A percentile compares a stretch with the other conserved stretches of the same genome.
phyloP scores from a whole-genome alignment of 2,113 vertebrate species.

The Myiopsitta monachus region DNA sequence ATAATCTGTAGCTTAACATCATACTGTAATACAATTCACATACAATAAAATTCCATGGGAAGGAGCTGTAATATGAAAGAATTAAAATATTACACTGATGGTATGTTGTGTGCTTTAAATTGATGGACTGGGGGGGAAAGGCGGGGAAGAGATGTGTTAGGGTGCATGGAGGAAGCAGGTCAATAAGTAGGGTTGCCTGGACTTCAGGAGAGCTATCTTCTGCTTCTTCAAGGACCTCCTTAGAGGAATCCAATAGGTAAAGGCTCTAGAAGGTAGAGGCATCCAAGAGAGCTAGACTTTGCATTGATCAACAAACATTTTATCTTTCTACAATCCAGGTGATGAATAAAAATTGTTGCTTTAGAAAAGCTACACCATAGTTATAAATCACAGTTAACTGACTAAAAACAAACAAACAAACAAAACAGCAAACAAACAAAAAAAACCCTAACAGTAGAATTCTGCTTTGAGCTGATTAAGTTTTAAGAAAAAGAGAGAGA shows the following conservation, averaged over 20 bases:
- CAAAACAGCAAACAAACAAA: no score
- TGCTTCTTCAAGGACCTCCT: neutral
- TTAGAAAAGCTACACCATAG: neutral
- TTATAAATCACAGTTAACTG: neutral
- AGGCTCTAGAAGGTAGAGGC: neutral
- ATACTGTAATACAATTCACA: neutral
- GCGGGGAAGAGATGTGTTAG: neutral
- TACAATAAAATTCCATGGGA: neutral
- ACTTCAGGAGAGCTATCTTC: neutral
- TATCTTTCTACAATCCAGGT: neutral
- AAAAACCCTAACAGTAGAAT: neutral
- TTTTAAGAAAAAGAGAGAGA: neutral
- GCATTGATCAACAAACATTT: neutral
- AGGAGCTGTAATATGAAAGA: neutral
- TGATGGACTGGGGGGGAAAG: neutral
- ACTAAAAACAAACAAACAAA: neutral
- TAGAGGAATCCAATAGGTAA: neutral
- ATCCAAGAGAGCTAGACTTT: neutral
- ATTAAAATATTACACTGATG: neutral
- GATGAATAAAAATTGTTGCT: neutral
- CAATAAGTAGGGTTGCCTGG: neutral
- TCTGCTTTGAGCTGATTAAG: neutral
- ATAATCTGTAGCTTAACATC: neutral
- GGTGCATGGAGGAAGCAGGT: neutral
- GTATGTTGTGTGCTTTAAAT: neutral